Conservation (phyloP, 2,113 vertebrate species). For the Pseudorasbora parva region DNA sequence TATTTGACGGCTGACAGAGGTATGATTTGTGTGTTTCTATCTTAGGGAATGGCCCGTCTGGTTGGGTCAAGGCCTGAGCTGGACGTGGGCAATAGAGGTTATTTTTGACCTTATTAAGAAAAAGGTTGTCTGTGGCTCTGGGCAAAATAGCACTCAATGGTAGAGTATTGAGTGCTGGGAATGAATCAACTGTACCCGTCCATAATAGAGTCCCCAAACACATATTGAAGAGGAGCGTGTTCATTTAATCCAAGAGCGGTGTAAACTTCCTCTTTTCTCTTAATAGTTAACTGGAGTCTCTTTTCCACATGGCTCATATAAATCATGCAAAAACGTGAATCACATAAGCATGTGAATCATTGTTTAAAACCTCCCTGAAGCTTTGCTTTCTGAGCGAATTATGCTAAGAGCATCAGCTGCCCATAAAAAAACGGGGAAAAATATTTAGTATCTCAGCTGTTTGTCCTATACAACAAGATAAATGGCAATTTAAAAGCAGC, state of each 20-base stretch:
- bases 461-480: background rate
- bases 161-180: background rate
- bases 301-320: background rate
- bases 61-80: constrained; percentile 47
- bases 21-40: constrained; percentile 55
- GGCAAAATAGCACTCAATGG: background rate
- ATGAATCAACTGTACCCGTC: background rate
- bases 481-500: background rate
- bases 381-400: background rate
- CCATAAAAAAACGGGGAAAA: background rate
- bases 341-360: background rate
- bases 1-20: constrained; percentile 43
- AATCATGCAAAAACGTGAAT: constrained; percentile 8
- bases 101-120: constrained; percentile 19
- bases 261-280: background rate
- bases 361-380: background rate
- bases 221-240: constrained; percentile 7
- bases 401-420: background rate
- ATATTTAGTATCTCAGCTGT: background rate
- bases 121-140: constrained; percentile 3
- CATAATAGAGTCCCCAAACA: background rate
- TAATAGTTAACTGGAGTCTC: background rate
- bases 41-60: constrained; percentile 22
- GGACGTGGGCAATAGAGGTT: constrained; percentile 20
- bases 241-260: background rate